Conservation (phyloP, 2,888 invertebrate species). For the Pharmacophagus antenor region DNA sequence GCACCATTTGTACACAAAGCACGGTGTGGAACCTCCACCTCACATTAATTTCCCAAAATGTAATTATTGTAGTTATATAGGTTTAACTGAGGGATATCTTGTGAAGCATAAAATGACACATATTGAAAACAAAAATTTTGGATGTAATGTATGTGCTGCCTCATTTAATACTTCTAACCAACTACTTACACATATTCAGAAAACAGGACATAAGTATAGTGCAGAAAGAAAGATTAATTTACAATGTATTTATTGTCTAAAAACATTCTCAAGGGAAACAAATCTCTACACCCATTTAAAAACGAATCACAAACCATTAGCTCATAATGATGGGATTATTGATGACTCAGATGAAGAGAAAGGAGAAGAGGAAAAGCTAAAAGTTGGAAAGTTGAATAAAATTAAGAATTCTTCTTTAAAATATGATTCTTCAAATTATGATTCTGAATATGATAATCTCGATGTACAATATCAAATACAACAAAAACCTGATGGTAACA, state of each 20-base stretch:
- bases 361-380: slow-evolving; percentile 42
- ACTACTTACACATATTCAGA: slow-evolving; percentile 77
- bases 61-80: slow-evolving; percentile 87
- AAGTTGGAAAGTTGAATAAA: slow-evolving; percentile 34
- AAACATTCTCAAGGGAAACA: slow-evolving; percentile 84
- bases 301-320: slow-evolving; percentile 83
- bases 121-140: slow-evolving; percentile 64
- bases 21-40: slow-evolving; percentile 86
- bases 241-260: slow-evolving; percentile 88
- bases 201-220: slow-evolving; percentile 77
- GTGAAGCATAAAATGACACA: slow-evolving; percentile 86
- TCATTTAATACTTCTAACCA: slow-evolving; percentile 67
- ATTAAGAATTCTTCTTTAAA: slow-evolving; percentile 40
- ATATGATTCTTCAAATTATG: slow-evolving; percentile 56
- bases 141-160: slow-evolving; percentile 81
- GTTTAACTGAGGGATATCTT: slow-evolving; percentile 86
- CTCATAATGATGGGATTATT: slow-evolving; percentile 84
- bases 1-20: slow-evolving; percentile 90
- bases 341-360: slow-evolving; percentile 78
- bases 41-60: slow-evolving; percentile 89
- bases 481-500: slow-evolving; percentile 66
- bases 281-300: slow-evolving; percentile 87
- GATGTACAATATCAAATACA: slow-evolving; percentile 61
- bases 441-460: slow-evolving; percentile 55
- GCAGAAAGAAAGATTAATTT: slow-evolving; percentile 69